These are phyloP conservation scores for Polypedilum vanderplanki DNA, from an alignment of 1,140 invertebrate genomes.

Conservation along the genomic window DNA sequence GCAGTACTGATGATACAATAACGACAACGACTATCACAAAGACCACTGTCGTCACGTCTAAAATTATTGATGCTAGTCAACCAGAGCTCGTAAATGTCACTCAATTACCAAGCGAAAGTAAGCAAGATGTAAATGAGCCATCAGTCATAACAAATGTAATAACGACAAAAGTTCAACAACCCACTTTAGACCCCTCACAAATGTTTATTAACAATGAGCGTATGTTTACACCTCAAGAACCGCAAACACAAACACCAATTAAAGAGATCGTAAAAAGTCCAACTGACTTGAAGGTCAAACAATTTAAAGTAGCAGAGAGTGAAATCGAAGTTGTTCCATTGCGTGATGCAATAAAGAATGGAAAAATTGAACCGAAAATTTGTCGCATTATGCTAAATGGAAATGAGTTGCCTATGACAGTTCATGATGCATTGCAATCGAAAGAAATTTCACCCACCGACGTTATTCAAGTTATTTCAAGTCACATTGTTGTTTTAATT, in stretches of 20 bases:
- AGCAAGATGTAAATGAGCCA: neutral
- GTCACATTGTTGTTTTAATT: conserved; percentile 44
- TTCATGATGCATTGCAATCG: neutral
- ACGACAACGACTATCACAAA: neutral
- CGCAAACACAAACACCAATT: neutral
- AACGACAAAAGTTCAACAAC: neutral
- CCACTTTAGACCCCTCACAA: neutral
- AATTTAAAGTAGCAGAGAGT: neutral
- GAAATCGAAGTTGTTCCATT: conserved; percentile 41
- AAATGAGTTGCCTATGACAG: conserved; percentile 10
- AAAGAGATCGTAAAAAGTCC: neutral
- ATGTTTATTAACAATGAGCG: neutral
- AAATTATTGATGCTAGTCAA: neutral
- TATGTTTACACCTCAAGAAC: neutral
- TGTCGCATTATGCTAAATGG: conserved; percentile 57
- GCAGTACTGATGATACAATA: neutral
- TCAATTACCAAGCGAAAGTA: neutral
- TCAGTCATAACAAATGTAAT: neutral
- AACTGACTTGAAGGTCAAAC: neutral
- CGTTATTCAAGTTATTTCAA: conserved; percentile 39
- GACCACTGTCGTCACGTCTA: neutral
- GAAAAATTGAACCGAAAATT: conserved; percentile 64
- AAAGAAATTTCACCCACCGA: conserved; percentile 2
- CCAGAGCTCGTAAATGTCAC: neutral
- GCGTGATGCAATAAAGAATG: conserved; percentile 64